Evolutionary conservation across 2,797 vertebrate genomes (phyloP).

Genomic region (Tragelaphus eurycerus): DNA sequence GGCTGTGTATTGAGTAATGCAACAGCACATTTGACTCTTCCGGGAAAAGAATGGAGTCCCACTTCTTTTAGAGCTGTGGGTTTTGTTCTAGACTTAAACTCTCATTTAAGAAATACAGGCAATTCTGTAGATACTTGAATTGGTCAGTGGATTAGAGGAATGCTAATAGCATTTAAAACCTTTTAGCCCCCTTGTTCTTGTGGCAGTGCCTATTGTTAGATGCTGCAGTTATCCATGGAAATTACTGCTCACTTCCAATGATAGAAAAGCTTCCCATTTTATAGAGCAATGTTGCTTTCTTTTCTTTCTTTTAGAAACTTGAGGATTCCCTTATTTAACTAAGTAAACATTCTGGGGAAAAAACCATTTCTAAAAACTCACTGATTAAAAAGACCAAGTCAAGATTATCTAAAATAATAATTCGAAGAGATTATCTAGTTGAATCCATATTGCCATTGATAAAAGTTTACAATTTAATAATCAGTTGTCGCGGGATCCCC

Average conservation of each 20-base stretch:
- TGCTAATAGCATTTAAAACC: conserved; percentile 64
- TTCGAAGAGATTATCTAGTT: not conserved
- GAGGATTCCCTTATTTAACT: not conserved
- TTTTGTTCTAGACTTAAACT: not conserved
- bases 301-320: conserved; percentile 19
- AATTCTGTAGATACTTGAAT: conserved; percentile 50
- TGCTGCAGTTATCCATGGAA: conserved; percentile 36
- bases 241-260: conserved; percentile 11
- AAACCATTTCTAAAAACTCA: not conserved
- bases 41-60: not conserved
- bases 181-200: conserved; percentile 35
- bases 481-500: not conserved
- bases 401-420: not conserved
- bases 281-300: not conserved
- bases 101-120: not conserved
- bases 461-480: not conserved
- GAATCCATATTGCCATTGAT: not conserved
- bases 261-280: conserved; percentile 3
- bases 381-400: not conserved
- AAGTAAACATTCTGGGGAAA: not conserved
- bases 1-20: not conserved
- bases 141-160: conserved; percentile 63
- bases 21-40: not conserved
- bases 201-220: conserved; percentile 1
- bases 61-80: not conserved